These are phyloP conservation scores for Dendroctonus valens DNA, from an alignment of 1,140 invertebrate species.

Conservation along the genomic window DNA sequence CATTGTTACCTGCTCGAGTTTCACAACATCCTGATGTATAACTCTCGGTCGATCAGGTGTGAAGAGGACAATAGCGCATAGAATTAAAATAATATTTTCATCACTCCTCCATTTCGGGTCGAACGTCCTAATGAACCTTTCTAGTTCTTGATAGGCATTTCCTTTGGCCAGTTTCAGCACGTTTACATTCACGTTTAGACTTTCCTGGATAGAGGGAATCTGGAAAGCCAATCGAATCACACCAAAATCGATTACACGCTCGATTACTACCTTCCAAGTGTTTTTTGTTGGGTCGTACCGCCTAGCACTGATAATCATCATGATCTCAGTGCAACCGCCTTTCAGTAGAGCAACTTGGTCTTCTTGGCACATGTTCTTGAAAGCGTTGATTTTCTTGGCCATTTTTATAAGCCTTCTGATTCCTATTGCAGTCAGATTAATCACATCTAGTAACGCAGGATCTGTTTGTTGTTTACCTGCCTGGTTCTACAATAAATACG, in stretches of 20 bases:
- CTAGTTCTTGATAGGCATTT: conserved; percentile 82
- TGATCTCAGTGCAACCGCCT: conserved; percentile 87
- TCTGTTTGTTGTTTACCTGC: conserved; percentile 50
- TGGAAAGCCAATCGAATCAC: conserved; percentile 43
- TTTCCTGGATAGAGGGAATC: conserved; percentile 73
- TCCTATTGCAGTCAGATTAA: conserved; percentile 87
- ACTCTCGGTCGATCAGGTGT: conserved; percentile 77
- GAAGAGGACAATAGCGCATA: conserved; percentile 88
- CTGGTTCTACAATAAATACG: conserved; percentile 11
- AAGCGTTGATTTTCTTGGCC: conserved; percentile 85
- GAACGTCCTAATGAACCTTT: conserved; percentile 78
- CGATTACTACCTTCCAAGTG: conserved; percentile 72
- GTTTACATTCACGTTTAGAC: conserved; percentile 75
- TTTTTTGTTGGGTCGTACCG: conserved; percentile 82
- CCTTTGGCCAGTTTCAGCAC: conserved; percentile 83
- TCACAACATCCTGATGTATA: conserved; percentile 80
- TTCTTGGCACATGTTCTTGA: conserved; percentile 87
- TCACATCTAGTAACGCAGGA: conserved; percentile 75
- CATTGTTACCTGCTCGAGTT: conserved; percentile 73
- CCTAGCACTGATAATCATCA: conserved; percentile 85
- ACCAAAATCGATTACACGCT: background rate
- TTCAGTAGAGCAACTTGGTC: conserved; percentile 89
- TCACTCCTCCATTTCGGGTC: conserved; percentile 76
- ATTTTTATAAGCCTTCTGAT: conserved; percentile 88
- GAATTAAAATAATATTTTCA: conserved; percentile 84